phyloP scores from a whole-genome alignment of 1,140 invertebrate species.

The Drosophila asahinai region DNA sequence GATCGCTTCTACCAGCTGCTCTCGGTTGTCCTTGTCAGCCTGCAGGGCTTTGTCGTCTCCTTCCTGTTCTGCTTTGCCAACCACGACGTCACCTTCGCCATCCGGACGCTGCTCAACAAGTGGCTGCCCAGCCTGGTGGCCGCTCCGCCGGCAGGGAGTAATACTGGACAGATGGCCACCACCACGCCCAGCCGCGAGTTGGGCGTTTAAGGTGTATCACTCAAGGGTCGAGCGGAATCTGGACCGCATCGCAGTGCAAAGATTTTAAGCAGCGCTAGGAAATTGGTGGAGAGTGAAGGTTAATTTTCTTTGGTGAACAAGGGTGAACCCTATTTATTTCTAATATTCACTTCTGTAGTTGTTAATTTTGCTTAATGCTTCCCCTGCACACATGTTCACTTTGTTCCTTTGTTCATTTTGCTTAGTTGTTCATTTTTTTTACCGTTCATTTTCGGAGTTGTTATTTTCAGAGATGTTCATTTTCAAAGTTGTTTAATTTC shows the following conservation, averaged over 20 bases:
- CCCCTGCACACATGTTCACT: neutral
- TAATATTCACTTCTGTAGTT: neutral
- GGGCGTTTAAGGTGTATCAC: slow-evolving; percentile 67
- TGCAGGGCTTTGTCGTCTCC: slow-evolving; percentile 95
- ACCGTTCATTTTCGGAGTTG: neutral
- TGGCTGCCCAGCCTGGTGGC: slow-evolving; percentile 69
- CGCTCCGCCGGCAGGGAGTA: slow-evolving; percentile 74
- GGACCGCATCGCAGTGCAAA: slow-evolving; percentile 32
- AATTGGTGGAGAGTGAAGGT: neutral
- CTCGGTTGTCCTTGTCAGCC: slow-evolving; percentile 91
- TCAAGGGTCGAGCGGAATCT: slow-evolving; percentile 12
- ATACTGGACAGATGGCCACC: slow-evolving; percentile 84
- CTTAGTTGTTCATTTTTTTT: neutral
- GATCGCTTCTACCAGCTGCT: slow-evolving; percentile 91
- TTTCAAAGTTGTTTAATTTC: too few species aligned
- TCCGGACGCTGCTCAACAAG: slow-evolving; percentile 84
- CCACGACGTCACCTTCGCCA: slow-evolving; percentile 90
- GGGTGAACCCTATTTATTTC: neutral
- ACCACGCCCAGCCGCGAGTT: slow-evolving; percentile 83
- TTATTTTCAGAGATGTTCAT: neutral
- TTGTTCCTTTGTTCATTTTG: neutral
- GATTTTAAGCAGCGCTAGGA: slow-evolving; percentile 30
- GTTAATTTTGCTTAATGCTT: neutral
- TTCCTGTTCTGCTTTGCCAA: slow-evolving; percentile 96
- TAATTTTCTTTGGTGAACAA: neutral